phyloP scores from a whole-genome alignment of 2,888 invertebrate species.

The Tineola bisselliella region DNA sequence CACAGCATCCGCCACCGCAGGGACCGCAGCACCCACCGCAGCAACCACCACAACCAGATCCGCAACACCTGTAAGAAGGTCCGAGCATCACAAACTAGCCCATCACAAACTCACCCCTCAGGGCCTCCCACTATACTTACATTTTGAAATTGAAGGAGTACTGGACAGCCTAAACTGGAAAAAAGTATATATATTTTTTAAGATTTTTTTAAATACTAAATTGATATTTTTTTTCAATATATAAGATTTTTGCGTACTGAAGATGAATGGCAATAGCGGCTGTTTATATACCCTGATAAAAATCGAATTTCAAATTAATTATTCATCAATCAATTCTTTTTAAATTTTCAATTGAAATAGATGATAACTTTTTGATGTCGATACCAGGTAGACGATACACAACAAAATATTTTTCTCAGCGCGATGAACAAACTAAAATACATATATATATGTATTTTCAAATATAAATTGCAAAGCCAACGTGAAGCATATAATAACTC shows the following conservation, averaged over 20 bases:
- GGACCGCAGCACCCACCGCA: constrained; percentile 27
- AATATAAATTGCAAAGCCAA: not conserved
- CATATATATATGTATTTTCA: no score
- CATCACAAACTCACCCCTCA: not conserved
- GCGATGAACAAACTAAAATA: no score
- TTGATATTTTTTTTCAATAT: not conserved
- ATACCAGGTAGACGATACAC: not conserved
- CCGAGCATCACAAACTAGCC: not conserved
- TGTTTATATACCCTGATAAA: not conserved
- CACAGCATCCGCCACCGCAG: constrained; percentile 26
- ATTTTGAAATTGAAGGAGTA: constrained; percentile 21
- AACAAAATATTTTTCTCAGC: not conserved
- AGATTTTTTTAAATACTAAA: not conserved
- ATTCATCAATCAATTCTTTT: not conserved
- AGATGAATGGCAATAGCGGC: not conserved
- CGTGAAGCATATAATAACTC: not conserved
- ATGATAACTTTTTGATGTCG: not conserved
- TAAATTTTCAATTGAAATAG: not conserved
- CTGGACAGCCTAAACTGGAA: constrained; percentile 9
- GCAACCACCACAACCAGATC: constrained; percentile 27
- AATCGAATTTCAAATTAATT: not conserved
- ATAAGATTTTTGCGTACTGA: not conserved
- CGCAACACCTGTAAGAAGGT: constrained; percentile 35
- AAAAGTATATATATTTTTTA: constrained; percentile 13
- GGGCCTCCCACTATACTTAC: constrained; percentile 22